These are phyloP conservation scores for Sylvilagus bachmani DNA, from an alignment of 2,113 vertebrate species.

Conservation along the genomic window DNA sequence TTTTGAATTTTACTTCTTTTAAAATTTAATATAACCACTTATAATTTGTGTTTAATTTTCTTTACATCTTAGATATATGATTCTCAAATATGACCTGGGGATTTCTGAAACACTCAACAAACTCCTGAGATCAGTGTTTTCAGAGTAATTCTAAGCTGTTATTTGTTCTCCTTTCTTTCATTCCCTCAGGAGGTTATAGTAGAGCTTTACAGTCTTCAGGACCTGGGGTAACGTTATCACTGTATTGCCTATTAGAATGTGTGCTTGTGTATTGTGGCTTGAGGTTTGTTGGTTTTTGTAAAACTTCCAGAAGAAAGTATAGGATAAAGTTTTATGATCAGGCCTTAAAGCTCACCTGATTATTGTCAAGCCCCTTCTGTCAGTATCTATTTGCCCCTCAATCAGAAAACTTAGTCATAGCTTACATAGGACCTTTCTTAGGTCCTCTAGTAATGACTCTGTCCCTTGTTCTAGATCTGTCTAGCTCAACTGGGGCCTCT, in stretches of 20 bases:
- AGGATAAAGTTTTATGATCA: background rate
- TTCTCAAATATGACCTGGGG: background rate
- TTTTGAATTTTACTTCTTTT: slow-evolving; percentile 21
- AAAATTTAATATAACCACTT: slow-evolving; percentile 3
- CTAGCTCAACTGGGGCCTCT: no score
- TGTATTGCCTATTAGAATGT: background rate
- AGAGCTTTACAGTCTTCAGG: background rate
- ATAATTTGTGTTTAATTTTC: background rate
- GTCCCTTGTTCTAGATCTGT: no score
- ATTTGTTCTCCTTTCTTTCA: background rate
- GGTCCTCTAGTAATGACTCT: no score
- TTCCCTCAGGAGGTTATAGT: background rate
- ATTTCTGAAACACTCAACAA: background rate
- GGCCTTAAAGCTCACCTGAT: no score
- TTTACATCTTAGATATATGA: background rate
- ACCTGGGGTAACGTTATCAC: background rate
- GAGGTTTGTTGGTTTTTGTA: background rate
- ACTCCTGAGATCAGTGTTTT: background rate
- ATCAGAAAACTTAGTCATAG: no score
- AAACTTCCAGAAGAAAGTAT: slow-evolving; percentile 23
- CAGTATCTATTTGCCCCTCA: no score
- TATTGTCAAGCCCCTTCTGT: no score
- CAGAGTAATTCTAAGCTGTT: background rate
- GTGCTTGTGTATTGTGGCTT: slow-evolving; percentile 17
- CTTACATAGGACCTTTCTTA: no score